These are phyloP conservation scores for crab-eating macaque (Macaca fascicularis) DNA, from an alignment of 2,113 vertebrate species.

Conservation along the genomic window T2T-MFA8v1.1 NC_088390.1:76595001-76595500, in stretches of 20 bases:
- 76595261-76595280: not conserved
- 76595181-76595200: not conserved
- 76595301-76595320: accelerated
- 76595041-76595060: not conserved
- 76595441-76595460: not conserved
- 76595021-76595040: too few relatives aligned
- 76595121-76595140: not conserved
- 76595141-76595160: not conserved
- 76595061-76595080: not conserved
- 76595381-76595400: not conserved
- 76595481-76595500: not conserved
- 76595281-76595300: not conserved
- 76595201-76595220: not conserved
- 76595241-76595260: not conserved
- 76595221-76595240: not conserved
- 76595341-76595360: too few relatives aligned
- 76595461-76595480: not conserved
- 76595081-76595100: accelerated
- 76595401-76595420: too few relatives aligned
- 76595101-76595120: not conserved
- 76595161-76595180: not conserved
- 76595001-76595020: not conserved
- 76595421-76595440: not conserved
- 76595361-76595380: too few relatives aligned
- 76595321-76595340: accelerated